Conservation (phyloP, 2,113 vertebrate genomes). For the Pogona vitticeps region DNA sequence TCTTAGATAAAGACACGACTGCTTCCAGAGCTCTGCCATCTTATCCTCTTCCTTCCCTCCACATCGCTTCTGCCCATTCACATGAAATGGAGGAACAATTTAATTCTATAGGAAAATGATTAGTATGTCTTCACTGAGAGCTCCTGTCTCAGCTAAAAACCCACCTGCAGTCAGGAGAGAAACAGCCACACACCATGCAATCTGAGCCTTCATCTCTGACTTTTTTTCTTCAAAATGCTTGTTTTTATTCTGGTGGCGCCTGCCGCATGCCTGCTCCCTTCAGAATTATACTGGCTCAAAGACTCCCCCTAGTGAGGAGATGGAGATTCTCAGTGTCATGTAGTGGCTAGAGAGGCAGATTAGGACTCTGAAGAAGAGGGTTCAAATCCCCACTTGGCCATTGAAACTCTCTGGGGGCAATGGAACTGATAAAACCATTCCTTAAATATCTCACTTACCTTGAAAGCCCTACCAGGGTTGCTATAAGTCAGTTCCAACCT, state of each 20-base stretch:
- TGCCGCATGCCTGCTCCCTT: too few species aligned
- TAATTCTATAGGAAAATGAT: not conserved
- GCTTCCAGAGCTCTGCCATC: too few species aligned
- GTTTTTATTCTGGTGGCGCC: not conserved
- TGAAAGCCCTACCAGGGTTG: too few species aligned
- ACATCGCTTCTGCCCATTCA: not conserved
- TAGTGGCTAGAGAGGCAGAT: too few species aligned
- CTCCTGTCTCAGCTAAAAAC: not conserved
- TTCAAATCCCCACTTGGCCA: too few species aligned
- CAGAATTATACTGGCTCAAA: not conserved
- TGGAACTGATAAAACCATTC: too few species aligned
- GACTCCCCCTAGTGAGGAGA: not conserved
- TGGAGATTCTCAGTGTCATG: too few species aligned
- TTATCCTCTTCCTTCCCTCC: not conserved
- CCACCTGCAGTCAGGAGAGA: conserved; percentile 1
- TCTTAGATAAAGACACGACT: not conserved
- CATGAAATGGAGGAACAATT: not conserved
- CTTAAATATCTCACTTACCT: too few species aligned
- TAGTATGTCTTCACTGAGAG: not conserved
- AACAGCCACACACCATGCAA: not conserved
- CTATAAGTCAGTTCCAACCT: too few species aligned
- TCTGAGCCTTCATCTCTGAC: not conserved
- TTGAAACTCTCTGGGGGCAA: too few species aligned
- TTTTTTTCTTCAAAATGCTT: not conserved
- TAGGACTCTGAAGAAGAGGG: too few species aligned